Evolutionary conservation across 2,888 invertebrate genomes (phyloP), one percentile per base, ranked within the genome.

Genomic region (Schrankia costaestrigalis): DNA sequence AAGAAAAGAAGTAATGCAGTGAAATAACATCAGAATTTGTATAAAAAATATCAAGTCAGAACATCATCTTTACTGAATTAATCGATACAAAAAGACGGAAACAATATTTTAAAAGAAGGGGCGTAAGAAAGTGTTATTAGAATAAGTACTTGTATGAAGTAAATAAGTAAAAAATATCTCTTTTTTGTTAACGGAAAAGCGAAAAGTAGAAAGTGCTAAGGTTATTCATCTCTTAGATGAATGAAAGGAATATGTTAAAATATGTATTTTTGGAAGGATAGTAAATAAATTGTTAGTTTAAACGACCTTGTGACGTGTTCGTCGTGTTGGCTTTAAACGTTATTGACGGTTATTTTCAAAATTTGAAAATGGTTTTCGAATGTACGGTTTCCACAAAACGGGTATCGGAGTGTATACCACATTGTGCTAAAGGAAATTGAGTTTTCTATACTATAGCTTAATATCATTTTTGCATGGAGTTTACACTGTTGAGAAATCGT

Each of bases 311-410:
- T 28, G 17, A 29, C 17, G 29, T 33, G 38, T 28, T 28, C 29
- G 29, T 31, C 8, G 24, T 17, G 27, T 11, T 31, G 38, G 32
- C 38, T 38, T 33, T 38, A 38, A 38, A 25, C 32, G 32, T 26
- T 33, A 29, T 25, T 25, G 26, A 32, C 25, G 28, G 32, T 38
- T 38, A 29, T 38, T 33, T 32, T 10, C n/a, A n/a, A 33, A 38
- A 21, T 28, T 21, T 28, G 25, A 36, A 31, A 27, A 32, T 24
- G 11, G 15, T 19, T 14, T 24, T 21, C 28, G 28, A n/a, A 15
- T 7, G 11, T 19, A 29, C 10, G 17, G n/a, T n/a, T n/a, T n/a
- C n/a, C n/a, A n/a, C n/a, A n/a, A n/a, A n/a, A n/a, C n/a, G n/a
- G n/a, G n/a, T 11, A n/a, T 26, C 17, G 15, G 11, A 11, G 24